A percentile compares a stretch with the other conserved stretches of the same genome.
Evolutionary conservation across 2,113 vertebrate genomes (phyloP).

Genomic region (Bubalus kerabau): DNA sequence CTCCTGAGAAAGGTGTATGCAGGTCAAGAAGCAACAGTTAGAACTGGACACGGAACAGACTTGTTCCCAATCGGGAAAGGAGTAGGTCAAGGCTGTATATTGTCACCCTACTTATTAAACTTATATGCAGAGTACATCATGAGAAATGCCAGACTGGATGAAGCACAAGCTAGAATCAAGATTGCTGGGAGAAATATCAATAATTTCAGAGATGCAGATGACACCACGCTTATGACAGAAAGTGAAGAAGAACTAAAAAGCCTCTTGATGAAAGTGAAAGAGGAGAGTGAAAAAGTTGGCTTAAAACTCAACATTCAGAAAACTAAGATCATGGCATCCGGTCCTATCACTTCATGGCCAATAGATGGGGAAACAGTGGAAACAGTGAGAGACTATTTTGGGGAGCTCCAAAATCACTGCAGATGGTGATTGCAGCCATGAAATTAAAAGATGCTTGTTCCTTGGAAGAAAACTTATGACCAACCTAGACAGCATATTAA

Average conservation of each 20-base stretch:
- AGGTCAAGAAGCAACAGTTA: background rate
- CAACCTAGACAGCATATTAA: background rate
- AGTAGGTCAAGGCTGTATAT: background rate
- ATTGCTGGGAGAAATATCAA: background rate
- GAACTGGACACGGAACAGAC: background rate
- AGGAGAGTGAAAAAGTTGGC: background rate
- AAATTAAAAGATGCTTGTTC: background rate
- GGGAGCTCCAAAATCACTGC: background rate
- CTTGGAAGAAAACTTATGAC: background rate
- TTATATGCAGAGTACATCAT: background rate
- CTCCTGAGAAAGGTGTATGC: background rate
- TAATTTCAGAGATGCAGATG: background rate
- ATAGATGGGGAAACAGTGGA: background rate
- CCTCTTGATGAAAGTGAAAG: background rate
- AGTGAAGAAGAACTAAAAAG: background rate
- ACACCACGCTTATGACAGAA: background rate
- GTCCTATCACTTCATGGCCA: background rate
- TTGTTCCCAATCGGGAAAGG: background rate
- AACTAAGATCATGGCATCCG: accelerated
- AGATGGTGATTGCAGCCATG: background rate
- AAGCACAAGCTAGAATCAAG: background rate
- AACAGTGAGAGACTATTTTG: background rate
- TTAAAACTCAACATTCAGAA: background rate
- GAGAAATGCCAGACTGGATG: background rate
- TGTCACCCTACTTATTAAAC: background rate